Evolutionary conservation across 2,888 invertebrate genomes (phyloP), one percentile per base, ranked within the genome.

Genomic region (Aromia moschata): DNA sequence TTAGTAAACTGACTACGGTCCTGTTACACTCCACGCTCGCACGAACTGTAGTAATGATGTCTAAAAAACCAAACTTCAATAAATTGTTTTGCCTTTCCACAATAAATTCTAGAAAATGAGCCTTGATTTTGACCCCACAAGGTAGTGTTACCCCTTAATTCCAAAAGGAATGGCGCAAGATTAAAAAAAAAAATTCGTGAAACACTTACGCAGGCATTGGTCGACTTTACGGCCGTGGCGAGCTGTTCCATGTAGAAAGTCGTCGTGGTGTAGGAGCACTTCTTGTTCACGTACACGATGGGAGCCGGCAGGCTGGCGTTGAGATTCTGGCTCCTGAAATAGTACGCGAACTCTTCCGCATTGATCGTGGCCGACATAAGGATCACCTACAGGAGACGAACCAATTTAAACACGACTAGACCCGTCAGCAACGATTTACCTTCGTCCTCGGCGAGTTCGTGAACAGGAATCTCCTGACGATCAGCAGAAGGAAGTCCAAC

Each of bases 311-410:
- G 69, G 31, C 79, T 70, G 14, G 74, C 68, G 14, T 72, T 71
- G 37, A 71, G 65, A 10, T 78, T 71, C 0, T 83, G 83, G 2
- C 80, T 76, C 11, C 82, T 79, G 75, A 89, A 81, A 65, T 94
- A 94, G 18, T 86, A 77, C 0, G 88, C 84, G 81, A 94, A 94
- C 62, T 85, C 84, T 1, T 85, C 80, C 0, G 89, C 85, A 73
- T 95, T 87, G 70, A 96, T 89, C 1, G 98, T 97, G 0, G 98
- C 98, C 0, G 96, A 97, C 97, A 98, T 98, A 1, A 98, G 83
- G 47, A 98, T 85, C 0, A 93, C 79, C 86, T 86, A 72, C 37
- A 80, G 72, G 64, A 74, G 4, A 82, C 79, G 74, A 20, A 56
- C 16, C 20, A 45, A 45, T 17, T 33, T 25, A 25, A 7, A 36